Evolutionary conservation across 2,888 invertebrate species (phyloP).

Genomic region (Chirona hameri): DNA sequence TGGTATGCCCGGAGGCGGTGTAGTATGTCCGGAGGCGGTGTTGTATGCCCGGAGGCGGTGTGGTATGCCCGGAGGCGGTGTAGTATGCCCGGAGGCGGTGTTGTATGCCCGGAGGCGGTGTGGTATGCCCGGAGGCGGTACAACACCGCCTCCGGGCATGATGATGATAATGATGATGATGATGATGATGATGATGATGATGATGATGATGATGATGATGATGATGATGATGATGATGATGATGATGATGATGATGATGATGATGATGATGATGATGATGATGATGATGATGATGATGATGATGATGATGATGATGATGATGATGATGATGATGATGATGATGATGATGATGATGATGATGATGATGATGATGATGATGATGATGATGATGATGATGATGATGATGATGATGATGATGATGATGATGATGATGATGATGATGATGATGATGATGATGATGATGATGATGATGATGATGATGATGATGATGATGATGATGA

Average conservation of each 20-base stretch:
- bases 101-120: too few relatives aligned
- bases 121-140: too few relatives aligned
- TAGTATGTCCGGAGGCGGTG: too few relatives aligned
- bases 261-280: conserved; percentile 22
- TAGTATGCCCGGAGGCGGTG: too few relatives aligned
- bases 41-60: too few relatives aligned
- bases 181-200: conserved; percentile 22
- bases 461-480: conserved; percentile 12
- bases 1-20: too few relatives aligned
- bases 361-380: conserved; percentile 22
- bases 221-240: conserved; percentile 22
- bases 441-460: conserved; percentile 22
- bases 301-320: conserved; percentile 22
- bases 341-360: conserved; percentile 22
- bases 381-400: conserved; percentile 22
- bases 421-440: conserved; percentile 22
- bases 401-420: conserved; percentile 22
- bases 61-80: too few relatives aligned
- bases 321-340: conserved; percentile 22
- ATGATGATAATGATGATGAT: conserved; percentile 22
- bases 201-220: conserved; percentile 22
- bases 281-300: conserved; percentile 22
- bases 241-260: conserved; percentile 22
- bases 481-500: conserved; percentile 22
- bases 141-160: too few relatives aligned